phyloP scores from a whole-genome alignment of 1,140 invertebrate genomes.

The Drosophila carrolli region DNA sequence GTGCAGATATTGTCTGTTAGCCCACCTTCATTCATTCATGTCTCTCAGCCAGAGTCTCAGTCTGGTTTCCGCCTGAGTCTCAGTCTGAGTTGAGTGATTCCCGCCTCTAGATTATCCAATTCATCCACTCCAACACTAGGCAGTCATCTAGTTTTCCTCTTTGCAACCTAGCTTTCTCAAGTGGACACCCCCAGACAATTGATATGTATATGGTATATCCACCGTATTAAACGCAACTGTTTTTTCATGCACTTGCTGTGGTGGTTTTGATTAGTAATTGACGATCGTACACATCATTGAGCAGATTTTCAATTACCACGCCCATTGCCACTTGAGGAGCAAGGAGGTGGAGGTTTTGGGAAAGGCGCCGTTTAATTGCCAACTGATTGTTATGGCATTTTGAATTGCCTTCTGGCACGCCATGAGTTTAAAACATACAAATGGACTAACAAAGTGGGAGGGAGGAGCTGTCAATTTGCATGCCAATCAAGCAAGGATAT shows the following conservation, averaged over 20 bases:
- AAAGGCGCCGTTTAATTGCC: slow-evolving; percentile 64
- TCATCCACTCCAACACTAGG: slow-evolving; percentile 38
- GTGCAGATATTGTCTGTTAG: slow-evolving; percentile 12
- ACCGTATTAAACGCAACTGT: slow-evolving; percentile 21
- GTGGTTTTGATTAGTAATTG: slow-evolving; percentile 69
- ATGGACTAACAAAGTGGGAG: not conserved
- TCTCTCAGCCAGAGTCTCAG: slow-evolving; percentile 19
- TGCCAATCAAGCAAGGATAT: slow-evolving; percentile 25
- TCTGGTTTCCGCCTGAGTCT: slow-evolving; percentile 41
- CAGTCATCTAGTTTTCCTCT: slow-evolving; percentile 37
- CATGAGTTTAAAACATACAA: slow-evolving; percentile 30
- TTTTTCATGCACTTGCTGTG: slow-evolving; percentile 33
- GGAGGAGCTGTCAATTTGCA: slow-evolving; percentile 16
- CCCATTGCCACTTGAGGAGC: slow-evolving; percentile 9
- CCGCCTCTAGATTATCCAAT: slow-evolving; percentile 59
- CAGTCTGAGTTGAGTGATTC: slow-evolving; percentile 66
- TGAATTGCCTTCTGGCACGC: slow-evolving; percentile 73
- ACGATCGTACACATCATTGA: slow-evolving; percentile 62
- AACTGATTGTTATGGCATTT: slow-evolving; percentile 67
- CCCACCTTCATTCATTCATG: slow-evolving; percentile 37
- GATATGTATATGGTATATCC: not conserved
- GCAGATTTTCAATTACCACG: slow-evolving; percentile 63
- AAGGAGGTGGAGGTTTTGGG: slow-evolving; percentile 1
- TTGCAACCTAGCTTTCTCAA: slow-evolving; percentile 40
- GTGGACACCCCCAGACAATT: slow-evolving; percentile 35